These are phyloP conservation scores for Ploceus nigricollis DNA, from an alignment of 2,113 vertebrate genomes.

Conservation along the genomic window DNA sequence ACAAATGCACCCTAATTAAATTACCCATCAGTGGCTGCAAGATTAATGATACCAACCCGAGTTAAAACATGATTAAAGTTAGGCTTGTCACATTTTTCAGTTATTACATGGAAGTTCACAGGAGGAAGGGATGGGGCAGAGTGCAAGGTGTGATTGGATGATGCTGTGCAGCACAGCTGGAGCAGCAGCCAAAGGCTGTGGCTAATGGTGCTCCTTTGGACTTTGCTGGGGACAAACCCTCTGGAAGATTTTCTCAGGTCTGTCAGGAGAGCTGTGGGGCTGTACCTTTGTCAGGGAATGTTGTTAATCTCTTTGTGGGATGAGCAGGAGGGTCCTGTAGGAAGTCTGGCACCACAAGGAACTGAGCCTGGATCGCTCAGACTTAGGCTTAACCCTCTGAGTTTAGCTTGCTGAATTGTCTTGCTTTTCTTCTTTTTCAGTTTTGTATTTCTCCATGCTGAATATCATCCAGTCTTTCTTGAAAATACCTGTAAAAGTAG, in stretches of 20 bases:
- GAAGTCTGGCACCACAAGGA: neutral
- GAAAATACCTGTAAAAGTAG: neutral
- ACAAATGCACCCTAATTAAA: slow-evolving; percentile 74
- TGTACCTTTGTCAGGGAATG: neutral
- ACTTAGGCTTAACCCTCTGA: neutral
- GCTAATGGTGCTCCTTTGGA: neutral
- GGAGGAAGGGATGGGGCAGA: neutral
- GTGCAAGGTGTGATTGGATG: neutral
- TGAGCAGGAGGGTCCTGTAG: neutral
- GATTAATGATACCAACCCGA: slow-evolving; percentile 65
- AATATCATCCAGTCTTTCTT: neutral
- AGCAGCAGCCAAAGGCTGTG: neutral
- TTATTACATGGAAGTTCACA: neutral
- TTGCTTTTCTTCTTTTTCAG: neutral
- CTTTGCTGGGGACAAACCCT: neutral
- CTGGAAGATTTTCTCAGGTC: neutral
- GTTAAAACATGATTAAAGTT: slow-evolving; percentile 59
- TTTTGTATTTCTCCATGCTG: neutral
- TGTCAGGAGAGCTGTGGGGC: neutral
- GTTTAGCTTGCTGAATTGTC: neutral
- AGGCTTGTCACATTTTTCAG: slow-evolving; percentile 30
- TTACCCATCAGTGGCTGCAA: slow-evolving; percentile 64
- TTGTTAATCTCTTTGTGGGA: neutral
- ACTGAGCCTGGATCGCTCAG: neutral
- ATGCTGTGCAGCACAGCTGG: neutral